Conservation (phyloP, 2,888 invertebrate species). For the Lasiommata megera region DNA sequence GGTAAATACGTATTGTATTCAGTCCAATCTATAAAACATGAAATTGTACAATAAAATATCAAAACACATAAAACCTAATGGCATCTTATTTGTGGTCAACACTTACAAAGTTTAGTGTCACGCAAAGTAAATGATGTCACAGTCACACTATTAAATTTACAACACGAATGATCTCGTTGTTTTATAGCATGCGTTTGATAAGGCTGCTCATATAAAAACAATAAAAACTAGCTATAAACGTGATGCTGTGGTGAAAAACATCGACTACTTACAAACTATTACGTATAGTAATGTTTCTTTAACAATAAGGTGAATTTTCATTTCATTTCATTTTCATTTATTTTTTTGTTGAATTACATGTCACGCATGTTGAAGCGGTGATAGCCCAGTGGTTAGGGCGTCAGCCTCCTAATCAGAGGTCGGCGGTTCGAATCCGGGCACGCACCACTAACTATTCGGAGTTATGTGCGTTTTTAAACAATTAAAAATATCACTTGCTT, state of each 20-base stretch:
- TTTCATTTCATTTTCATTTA: too few species aligned
- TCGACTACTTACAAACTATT: neutral
- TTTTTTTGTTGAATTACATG: too few species aligned
- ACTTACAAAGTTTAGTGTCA: constrained; percentile 11
- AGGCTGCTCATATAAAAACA: constrained; percentile 11
- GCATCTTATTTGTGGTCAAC: constrained; percentile 38
- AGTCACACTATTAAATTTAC: constrained; percentile 22
- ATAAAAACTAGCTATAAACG: constrained; percentile 7
- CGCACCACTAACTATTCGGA: too few species aligned
- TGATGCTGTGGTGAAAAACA: constrained; percentile 1
- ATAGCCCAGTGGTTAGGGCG: too few species aligned
- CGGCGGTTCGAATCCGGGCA: too few species aligned
- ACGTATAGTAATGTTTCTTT: neutral
- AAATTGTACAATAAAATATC: constrained; percentile 44
- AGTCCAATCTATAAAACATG: constrained; percentile 42
- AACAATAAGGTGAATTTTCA: neutral
- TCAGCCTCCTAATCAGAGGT: too few species aligned
- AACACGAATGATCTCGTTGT: constrained; percentile 16
- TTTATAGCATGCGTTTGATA: constrained; percentile 22
- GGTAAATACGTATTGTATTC: constrained; percentile 40
- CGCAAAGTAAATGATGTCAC: constrained; percentile 25
- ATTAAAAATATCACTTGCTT: too few species aligned
- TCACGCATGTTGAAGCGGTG: too few species aligned
- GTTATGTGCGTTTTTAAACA: too few species aligned
- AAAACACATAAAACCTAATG: constrained; percentile 41